phyloP scores from a whole-genome alignment of 2,113 vertebrate species.

The Heptranchias perlo region DNA sequence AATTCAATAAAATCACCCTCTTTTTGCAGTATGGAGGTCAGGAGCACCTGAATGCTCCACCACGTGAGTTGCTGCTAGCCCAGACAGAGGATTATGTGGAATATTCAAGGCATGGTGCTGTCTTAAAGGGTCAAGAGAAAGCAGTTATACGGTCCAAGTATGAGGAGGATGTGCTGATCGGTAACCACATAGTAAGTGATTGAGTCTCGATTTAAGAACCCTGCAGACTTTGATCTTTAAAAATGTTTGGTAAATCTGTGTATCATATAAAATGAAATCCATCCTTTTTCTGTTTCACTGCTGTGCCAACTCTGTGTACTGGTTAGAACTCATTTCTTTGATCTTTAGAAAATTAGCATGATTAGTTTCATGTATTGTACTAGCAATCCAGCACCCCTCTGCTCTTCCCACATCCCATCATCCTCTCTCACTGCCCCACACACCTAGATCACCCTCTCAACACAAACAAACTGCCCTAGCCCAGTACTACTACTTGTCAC shows the following conservation, averaged over 20 bases:
- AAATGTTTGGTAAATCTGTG: neutral
- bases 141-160: slow-evolving; percentile 92
- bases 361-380: neutral
- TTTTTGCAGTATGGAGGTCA: slow-evolving; percentile 80
- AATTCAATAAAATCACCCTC: slow-evolving; percentile 38
- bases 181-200: slow-evolving; percentile 81
- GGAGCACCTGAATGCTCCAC: slow-evolving; percentile 82
- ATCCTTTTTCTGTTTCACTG: too few species aligned
- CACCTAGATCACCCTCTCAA: neutral
- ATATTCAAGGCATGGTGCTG: slow-evolving; percentile 89
- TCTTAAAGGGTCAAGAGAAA: slow-evolving; percentile 91
- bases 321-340: neutral
- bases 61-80: slow-evolving; percentile 82
- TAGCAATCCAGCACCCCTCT: neutral
- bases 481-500: neutral
- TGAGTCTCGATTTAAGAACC: neutral
- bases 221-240: neutral
- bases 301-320: too few species aligned
- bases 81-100: slow-evolving; percentile 96
- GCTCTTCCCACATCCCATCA: neutral
- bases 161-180: slow-evolving; percentile 86
- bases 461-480: neutral
- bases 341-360: neutral
- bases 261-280: too few species aligned
- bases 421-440: neutral